Evolutionary conservation across 1,140 invertebrate genomes (phyloP).

Genomic region (Drosophila novamexicana): DNA sequence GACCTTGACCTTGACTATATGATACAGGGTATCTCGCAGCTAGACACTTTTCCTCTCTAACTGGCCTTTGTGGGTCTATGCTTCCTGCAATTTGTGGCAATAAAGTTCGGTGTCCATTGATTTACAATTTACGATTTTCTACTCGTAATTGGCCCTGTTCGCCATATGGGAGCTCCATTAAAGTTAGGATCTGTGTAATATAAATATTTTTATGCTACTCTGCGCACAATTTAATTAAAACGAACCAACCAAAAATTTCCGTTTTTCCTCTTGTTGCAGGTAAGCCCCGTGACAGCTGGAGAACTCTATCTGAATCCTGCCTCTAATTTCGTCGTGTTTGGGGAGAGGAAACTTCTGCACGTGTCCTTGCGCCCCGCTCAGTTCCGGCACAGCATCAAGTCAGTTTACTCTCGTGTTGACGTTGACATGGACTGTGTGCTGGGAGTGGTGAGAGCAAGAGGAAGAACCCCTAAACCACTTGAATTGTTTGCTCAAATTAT

Average conservation of each 20-base stretch:
- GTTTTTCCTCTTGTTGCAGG: conserved; percentile 52
- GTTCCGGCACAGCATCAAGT: conserved; percentile 5
- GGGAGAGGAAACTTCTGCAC: conserved; percentile 34
- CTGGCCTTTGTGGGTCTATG: conserved; percentile 18
- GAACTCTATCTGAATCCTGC: conserved; percentile 13
- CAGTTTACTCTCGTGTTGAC: conserved; percentile 16
- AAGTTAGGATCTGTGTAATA: conserved; percentile 33
- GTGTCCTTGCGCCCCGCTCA: conserved; percentile 27
- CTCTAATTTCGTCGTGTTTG: conserved; percentile 26
- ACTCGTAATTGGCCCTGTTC: conserved; percentile 59
- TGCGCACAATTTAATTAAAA: conserved; percentile 67
- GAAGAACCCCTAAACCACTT: conserved; percentile 50
- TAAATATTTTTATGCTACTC: conserved; percentile 46
- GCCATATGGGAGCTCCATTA: conserved; percentile 62
- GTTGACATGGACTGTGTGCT: conserved; percentile 7
- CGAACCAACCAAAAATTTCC: conserved; percentile 6
- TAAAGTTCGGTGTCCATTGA: conserved; percentile 52
- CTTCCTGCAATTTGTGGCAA: conserved; percentile 66
- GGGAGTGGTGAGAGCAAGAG: conserved; percentile 3
- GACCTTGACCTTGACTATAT: too few relatives aligned
- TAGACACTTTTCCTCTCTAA: background rate
- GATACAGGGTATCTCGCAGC: conserved; percentile 1
- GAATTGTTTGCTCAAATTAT: conserved; percentile 73
- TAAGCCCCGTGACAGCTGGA: conserved; percentile 43
- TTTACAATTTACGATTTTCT: conserved; percentile 54